A percentile compares a stretch with the other conserved stretches of the same genome.
Evolutionary conservation across 2,888 invertebrate species (phyloP).

Genomic region (Callinectes sapidus): DNA sequence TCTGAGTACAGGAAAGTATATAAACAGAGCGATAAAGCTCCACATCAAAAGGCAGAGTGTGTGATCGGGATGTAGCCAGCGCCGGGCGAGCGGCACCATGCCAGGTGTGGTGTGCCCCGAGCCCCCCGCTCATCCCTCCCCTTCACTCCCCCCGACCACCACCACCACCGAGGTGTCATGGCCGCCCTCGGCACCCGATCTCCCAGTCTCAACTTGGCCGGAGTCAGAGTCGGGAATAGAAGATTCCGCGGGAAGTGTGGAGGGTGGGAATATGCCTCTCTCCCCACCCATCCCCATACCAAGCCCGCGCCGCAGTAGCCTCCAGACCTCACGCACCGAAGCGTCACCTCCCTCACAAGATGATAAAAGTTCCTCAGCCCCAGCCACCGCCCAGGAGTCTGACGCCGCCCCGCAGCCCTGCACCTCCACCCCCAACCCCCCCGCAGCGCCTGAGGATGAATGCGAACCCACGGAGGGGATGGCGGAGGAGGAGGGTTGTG

Average conservation of each 20-base stretch:
- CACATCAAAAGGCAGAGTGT: background rate
- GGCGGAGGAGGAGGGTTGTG: background rate
- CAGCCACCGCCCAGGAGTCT: constrained; percentile 45
- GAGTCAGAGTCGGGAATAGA: constrained; percentile 65
- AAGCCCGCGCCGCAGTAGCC: constrained; percentile 53
- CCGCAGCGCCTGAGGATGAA: background rate
- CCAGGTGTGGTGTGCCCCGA: constrained; percentile 59
- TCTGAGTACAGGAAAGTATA: background rate
- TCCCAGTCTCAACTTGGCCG: constrained; percentile 38
- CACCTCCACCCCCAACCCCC: background rate
- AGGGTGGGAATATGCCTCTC: constrained; percentile 51
- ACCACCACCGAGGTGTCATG: constrained; percentile 38
- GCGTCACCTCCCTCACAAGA: constrained; percentile 14
- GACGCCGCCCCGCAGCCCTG: constrained; percentile 31
- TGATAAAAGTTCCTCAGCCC: constrained; percentile 51
- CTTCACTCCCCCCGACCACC: constrained; percentile 16
- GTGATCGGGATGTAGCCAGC: background rate
- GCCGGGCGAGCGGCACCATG: constrained; percentile 46
- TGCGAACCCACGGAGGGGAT: background rate
- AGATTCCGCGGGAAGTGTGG: constrained; percentile 59
- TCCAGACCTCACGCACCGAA: constrained; percentile 36
- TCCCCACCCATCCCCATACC: constrained; percentile 65
- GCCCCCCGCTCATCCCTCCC: constrained; percentile 12
- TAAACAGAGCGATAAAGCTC: background rate
- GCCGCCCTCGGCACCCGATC: constrained; percentile 26